Percentiles rank a stretch among this genome's conserved stretches.
Evolutionary conservation across 2,888 invertebrate genomes (phyloP).

Genomic region (Cephus rjabovi): DNA sequence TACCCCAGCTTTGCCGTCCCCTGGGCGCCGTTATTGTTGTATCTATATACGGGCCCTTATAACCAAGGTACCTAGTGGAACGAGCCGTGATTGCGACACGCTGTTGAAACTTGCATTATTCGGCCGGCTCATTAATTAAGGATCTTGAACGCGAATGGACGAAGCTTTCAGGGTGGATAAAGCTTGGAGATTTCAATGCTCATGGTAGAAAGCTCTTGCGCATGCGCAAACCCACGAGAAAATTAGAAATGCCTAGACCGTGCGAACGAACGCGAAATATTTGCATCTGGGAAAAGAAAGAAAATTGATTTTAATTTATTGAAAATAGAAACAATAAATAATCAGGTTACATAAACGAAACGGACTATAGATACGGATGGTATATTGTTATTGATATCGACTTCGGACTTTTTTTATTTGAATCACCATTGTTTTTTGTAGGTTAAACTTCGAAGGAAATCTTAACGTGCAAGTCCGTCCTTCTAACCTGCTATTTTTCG

Average conservation of each 20-base stretch:
- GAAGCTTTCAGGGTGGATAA: not conserved
- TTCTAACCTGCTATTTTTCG: not conserved
- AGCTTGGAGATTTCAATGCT: not conserved
- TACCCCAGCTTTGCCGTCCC: constrained; percentile 51
- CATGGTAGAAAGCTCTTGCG: not conserved
- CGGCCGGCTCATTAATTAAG: not conserved
- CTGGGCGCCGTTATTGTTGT: constrained; percentile 54
- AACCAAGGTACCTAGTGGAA: not conserved
- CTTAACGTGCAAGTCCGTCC: not conserved
- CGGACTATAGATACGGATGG: not conserved
- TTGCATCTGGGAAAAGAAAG: not conserved
- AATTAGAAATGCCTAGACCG: not conserved
- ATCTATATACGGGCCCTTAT: not conserved
- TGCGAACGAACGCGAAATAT: not conserved
- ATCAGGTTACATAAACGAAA: not conserved
- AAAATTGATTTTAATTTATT: not conserved
- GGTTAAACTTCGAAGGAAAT: not conserved
- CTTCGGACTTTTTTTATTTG: not conserved
- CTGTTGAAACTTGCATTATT: not conserved
- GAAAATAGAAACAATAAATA: not conserved
- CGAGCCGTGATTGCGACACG: constrained; percentile 4
- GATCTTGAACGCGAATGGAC: not conserved
- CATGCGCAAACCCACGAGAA: not conserved
- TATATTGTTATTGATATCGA: not conserved
- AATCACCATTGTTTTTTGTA: not conserved